phyloP scores from a whole-genome alignment of 2,888 invertebrate genomes.

The Drosophila nigritarsus region DNA sequence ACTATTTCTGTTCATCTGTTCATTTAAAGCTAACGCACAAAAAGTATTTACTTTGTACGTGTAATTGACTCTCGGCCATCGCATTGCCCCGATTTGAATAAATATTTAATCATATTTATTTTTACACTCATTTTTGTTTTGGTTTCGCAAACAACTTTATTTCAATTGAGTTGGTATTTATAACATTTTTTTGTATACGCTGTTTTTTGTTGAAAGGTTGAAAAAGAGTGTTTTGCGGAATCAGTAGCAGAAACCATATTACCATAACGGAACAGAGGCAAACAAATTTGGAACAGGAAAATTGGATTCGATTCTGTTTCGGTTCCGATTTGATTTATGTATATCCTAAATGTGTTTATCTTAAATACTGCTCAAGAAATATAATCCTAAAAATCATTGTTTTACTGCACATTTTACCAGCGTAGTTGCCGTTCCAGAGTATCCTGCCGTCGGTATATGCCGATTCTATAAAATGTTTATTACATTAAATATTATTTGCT shows the following conservation, averaged over 20 bases:
- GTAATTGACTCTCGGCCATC: slow-evolving; percentile 39
- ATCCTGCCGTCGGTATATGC: not conserved
- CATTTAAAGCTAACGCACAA: slow-evolving; percentile 18
- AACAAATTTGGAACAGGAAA: not conserved
- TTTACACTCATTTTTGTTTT: slow-evolving; percentile 24
- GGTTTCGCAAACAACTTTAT: slow-evolving; percentile 19
- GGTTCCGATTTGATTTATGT: not conserved
- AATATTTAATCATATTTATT: slow-evolving; percentile 37
- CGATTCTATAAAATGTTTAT: not conserved
- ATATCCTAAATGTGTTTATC: not conserved
- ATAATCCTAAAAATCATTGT: not conserved
- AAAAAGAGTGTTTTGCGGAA: not conserved
- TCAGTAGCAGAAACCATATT: not conserved
- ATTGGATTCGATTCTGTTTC: not conserved
- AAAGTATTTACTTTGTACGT: slow-evolving; percentile 18
- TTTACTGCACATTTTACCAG: no score
- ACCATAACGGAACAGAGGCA: not conserved
- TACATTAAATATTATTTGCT: not conserved
- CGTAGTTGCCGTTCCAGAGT: not conserved
- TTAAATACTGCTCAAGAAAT: not conserved
- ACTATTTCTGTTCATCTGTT: not conserved
- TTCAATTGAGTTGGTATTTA: slow-evolving; percentile 32
- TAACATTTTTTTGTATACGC: not conserved
- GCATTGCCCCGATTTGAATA: slow-evolving; percentile 16
- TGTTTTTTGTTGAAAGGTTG: not conserved